phyloP scores from a whole-genome alignment of 2,113 vertebrate species.

The Deroptyus accipitrinus region DNA sequence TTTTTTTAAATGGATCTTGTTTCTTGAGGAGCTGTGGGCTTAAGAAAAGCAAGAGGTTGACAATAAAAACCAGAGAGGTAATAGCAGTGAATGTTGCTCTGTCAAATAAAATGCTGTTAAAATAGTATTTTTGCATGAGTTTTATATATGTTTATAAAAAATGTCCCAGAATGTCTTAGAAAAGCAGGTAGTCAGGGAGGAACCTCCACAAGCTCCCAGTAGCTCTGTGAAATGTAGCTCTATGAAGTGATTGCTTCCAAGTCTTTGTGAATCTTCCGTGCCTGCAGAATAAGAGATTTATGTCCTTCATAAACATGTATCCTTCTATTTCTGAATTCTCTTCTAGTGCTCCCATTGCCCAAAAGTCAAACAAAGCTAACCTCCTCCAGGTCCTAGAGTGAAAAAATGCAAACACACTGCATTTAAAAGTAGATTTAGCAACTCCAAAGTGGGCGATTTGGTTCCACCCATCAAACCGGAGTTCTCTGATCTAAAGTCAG shows the following conservation, averaged over 20 bases:
- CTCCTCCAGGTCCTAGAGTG: conserved; percentile 62
- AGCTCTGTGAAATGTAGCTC: background rate
- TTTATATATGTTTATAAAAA: background rate
- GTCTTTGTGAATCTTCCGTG: background rate
- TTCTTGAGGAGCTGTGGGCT: background rate
- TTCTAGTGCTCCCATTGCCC: conserved; percentile 44
- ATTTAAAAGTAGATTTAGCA: conserved; percentile 70
- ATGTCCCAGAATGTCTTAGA: background rate
- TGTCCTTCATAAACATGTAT: conserved; percentile 6
- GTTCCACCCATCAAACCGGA: conserved; percentile 61
- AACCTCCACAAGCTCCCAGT: background rate
- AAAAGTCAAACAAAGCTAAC: conserved; percentile 48
- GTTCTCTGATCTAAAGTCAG: conserved; percentile 64
- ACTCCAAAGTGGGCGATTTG: conserved; percentile 56
- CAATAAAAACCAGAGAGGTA: background rate
- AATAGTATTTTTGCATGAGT: background rate
- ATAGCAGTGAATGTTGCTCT: background rate
- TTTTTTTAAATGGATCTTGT: background rate
- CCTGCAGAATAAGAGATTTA: conserved; percentile 3
- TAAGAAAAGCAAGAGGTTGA: background rate
- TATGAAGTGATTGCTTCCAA: background rate
- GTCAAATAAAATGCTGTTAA: background rate
- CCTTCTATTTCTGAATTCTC: conserved; percentile 32
- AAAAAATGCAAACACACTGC: conserved; percentile 66
- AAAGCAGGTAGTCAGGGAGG: background rate